These are phyloP conservation scores for Hippopotamyrus pictus DNA, from an alignment of 2,797 vertebrate genomes.

Conservation along the genomic window DNA sequence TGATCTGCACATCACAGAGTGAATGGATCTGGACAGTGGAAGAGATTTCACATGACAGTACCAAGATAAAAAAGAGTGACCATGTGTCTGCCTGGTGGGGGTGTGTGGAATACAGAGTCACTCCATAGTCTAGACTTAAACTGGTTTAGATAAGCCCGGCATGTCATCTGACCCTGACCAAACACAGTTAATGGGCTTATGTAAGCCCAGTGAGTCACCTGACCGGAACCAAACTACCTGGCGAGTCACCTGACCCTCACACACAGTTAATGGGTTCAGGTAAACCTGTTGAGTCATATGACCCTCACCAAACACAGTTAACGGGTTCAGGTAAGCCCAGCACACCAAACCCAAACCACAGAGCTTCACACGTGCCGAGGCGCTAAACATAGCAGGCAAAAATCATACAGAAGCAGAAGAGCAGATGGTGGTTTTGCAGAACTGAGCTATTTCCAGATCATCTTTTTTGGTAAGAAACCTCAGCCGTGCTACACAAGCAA, in stretches of 20 bases:
- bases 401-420: background rate
- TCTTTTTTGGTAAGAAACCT: background rate
- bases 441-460: background rate
- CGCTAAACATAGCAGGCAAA: background rate
- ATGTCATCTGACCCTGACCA: background rate
- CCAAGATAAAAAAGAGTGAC: no score
- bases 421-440: background rate
- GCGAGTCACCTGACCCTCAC: background rate
- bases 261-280: background rate
- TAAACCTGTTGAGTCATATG: background rate
- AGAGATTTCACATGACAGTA: no score
- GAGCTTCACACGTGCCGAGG: background rate
- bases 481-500: background rate
- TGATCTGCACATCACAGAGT: no score
- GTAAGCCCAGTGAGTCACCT: background rate
- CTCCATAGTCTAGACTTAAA: background rate
- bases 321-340: background rate
- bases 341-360: background rate
- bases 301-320: background rate
- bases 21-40: no score
- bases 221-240: background rate
- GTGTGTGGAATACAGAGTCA: no score
- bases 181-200: background rate
- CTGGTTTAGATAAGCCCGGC: background rate
- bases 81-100: no score